A percentile compares a stretch with the other conserved stretches of the same genome.
Evolutionary conservation across 2,797 vertebrate species (phyloP).

Genomic region (Helarctos malayanus): DNA sequence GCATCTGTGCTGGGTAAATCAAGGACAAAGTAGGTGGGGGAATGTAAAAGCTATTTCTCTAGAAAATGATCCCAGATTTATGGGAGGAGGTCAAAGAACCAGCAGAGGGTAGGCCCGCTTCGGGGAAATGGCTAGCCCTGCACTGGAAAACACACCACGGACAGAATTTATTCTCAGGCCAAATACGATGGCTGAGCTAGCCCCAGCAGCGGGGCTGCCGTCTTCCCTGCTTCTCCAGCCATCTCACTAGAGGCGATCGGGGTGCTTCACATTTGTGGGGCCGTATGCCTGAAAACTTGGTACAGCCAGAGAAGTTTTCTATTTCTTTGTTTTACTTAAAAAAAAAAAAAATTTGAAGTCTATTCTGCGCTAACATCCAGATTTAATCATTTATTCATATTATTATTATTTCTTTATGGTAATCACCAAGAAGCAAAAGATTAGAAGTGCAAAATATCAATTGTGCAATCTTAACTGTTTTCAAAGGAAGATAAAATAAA

Average conservation of each 20-base stretch:
- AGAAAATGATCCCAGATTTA: slow-evolving; percentile 69
- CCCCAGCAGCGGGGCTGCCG: neutral
- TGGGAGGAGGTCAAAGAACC: slow-evolving; percentile 67
- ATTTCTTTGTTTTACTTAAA: slow-evolving; percentile 70
- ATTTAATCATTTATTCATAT: slow-evolving; percentile 70
- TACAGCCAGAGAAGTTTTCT: neutral
- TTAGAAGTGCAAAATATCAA: slow-evolving; percentile 75
- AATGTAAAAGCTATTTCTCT: slow-evolving; percentile 39
- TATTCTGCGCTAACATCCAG: slow-evolving; percentile 72
- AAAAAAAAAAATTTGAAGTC: neutral
- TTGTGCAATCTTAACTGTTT: slow-evolving; percentile 80
- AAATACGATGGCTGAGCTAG: neutral
- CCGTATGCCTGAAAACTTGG: neutral
- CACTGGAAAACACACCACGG: neutral
- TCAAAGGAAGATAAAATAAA: slow-evolving; percentile 82
- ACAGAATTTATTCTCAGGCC: neutral
- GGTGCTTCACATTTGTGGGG: neutral
- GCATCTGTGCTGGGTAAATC: neutral
- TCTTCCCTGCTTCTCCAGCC: neutral
- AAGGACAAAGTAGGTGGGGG: slow-evolving; percentile 56
- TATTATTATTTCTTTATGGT: slow-evolving; percentile 71
- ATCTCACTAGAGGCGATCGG: neutral
- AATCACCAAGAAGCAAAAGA: slow-evolving; percentile 77
- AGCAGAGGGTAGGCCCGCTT: neutral
- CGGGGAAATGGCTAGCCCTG: slow-evolving; percentile 7